Conservation (phyloP, 1,140 invertebrate species). For the Diprion similis region DNA sequence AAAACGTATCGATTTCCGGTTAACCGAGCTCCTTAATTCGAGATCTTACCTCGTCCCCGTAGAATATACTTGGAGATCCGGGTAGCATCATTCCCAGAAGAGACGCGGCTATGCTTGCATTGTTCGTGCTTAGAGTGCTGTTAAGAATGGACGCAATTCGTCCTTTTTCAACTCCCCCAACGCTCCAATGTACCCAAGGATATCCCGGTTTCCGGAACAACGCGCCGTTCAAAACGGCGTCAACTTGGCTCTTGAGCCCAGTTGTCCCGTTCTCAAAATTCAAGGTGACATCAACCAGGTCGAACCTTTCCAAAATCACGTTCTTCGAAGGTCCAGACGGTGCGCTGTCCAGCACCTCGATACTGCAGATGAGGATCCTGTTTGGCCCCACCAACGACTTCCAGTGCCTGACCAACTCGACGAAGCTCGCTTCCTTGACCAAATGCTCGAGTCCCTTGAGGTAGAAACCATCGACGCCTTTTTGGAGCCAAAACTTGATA, state of each 20-base stretch:
- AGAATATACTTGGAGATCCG: constrained; percentile 81
- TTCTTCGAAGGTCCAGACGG: constrained; percentile 51
- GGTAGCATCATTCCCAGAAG: constrained; percentile 78
- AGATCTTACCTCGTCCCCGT: constrained; percentile 79
- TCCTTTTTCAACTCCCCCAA: constrained; percentile 67
- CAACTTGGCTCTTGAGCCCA: constrained; percentile 65
- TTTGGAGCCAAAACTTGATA: constrained; percentile 69
- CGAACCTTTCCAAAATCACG: constrained; percentile 68
- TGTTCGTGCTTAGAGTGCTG: constrained; percentile 58
- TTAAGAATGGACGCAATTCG: constrained; percentile 63
- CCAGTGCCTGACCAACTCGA: constrained; percentile 68
- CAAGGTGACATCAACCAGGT: constrained; percentile 75
- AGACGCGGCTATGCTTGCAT: constrained; percentile 69
- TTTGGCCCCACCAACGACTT: constrained; percentile 67
- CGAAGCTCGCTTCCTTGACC: constrained; percentile 55
- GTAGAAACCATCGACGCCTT: constrained; percentile 82
- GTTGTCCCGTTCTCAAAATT: constrained; percentile 65
- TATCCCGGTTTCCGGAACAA: constrained; percentile 68
- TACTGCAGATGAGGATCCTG: constrained; percentile 72
- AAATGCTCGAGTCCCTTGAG: constrained; percentile 70
- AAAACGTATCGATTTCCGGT: constrained; percentile 44
- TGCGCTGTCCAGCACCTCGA: constrained; percentile 63
- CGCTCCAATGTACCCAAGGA: constrained; percentile 81
- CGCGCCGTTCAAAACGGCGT: constrained; percentile 62
- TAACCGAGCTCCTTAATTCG: constrained; percentile 50